A percentile compares a stretch with the other conserved stretches of the same genome.
Evolutionary conservation across 2,113 vertebrate genomes (phyloP).

Genomic region (Hoplias malabaricus): DNA sequence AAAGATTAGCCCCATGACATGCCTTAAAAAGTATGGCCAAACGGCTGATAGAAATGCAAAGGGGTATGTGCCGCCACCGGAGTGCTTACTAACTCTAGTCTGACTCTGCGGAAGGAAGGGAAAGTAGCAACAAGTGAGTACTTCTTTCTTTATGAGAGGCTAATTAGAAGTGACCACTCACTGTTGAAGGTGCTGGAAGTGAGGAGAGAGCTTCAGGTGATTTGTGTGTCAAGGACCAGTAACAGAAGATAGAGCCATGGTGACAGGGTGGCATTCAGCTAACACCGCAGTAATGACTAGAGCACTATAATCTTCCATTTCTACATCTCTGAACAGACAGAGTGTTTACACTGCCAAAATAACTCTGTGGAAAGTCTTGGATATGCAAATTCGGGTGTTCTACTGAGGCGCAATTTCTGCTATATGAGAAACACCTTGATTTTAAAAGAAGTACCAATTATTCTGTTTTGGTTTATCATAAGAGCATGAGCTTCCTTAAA

Average conservation of each 20-base stretch:
- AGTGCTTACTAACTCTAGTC: not conserved
- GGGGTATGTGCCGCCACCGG: not conserved
- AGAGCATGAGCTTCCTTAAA: not conserved
- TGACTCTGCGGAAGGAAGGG: not conserved
- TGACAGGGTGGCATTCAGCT: not conserved
- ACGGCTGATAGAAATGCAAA: not conserved
- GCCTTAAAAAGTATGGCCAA: too few relatives aligned
- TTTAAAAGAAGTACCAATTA: too few relatives aligned
- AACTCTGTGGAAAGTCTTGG: not conserved
- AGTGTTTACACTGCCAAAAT: not conserved
- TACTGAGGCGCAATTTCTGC: too few relatives aligned
- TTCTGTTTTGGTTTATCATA: not conserved
- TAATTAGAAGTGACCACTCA: not conserved
- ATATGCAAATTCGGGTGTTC: not conserved
- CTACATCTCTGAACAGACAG: not conserved
- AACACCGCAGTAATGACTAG: not conserved
- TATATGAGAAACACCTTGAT: too few relatives aligned
- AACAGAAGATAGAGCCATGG: not conserved
- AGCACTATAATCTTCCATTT: not conserved
- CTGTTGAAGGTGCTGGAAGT: not conserved
- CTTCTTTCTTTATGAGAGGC: not conserved
- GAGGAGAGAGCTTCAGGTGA: not conserved
- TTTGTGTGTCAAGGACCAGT: not conserved
- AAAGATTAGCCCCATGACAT: too few relatives aligned
- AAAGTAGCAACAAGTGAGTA: not conserved